Evolutionary conservation across 2,113 vertebrate genomes (phyloP), one percentile per base, ranked within the genome.

Genomic region (Hemibagrus wyckioides): DNA sequence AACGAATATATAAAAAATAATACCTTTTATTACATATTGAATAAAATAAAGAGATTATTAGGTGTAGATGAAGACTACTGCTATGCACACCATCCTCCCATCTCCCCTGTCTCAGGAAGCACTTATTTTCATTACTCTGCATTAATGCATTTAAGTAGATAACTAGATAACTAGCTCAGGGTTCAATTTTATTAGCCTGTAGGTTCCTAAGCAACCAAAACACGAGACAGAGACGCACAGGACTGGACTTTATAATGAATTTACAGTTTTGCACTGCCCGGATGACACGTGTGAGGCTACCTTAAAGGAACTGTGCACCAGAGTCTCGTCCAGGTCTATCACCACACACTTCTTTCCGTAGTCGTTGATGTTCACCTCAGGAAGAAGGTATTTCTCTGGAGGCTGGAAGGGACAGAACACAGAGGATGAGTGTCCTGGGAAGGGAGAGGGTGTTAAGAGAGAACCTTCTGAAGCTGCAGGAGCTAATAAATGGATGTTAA

Each of bases 221-320:
- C 13, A n/a, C 28, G 23, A 76, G 41, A 76, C 71, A 28, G 23
- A 23, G 71, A 44, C 28, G 39, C 39, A 25, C 71, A 2, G 14
- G 15, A 28, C 52, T 10, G 76, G 48, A 8, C 14, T 0, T 7
- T 41, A 23, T 50, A 10, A 54, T 2, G 5, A 19, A 21, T n/a
- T 30, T 30, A 52, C 9, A 21, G 0, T 21, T 56, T 23, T 54
- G 50, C 3, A 3, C 25, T 11, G 23, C 13, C 50, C 17, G 6
- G 14, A 77, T 30, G 14, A 77, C 6, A 48, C 30, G 41, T 14
- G 36, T 75, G 17, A 1, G 33, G 48, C 93, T 95, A 99, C 98
- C 98, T 99, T 99, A 94, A 99, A 99, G 52, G 98, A 99, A 94
- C 98, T 99, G 95, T 99, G 98, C 88, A 99, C 98, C 87, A 99